These are phyloP conservation scores for Lamprologus lemairii DNA, from an alignment of 2,113 vertebrate genomes.

Conservation along the genomic window DNA sequence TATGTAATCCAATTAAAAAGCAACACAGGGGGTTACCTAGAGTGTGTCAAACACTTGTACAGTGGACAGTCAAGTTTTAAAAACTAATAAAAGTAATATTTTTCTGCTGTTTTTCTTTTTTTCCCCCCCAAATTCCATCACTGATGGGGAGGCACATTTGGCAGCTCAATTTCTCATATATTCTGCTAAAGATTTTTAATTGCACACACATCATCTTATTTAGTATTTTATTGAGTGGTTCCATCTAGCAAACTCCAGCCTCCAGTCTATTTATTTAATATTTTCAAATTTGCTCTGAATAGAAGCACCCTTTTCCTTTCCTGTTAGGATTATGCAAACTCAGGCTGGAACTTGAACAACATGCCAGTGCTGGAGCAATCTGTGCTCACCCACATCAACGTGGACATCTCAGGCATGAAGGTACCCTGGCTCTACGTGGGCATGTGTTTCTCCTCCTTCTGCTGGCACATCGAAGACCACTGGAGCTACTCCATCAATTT, in stretches of 20 bases:
- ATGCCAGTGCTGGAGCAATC: constrained; percentile 98
- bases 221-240: neutral
- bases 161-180: neutral
- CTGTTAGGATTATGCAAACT: constrained; percentile 87
- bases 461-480: constrained; percentile 98
- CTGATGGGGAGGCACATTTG: neutral
- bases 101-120: too few relatives aligned
- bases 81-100: neutral
- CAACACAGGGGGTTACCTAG: neutral
- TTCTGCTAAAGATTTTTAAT: neutral
- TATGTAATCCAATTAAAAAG: neutral
- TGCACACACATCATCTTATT: neutral
- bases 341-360: constrained; percentile 98
- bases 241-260: neutral
- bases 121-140: accelerated
- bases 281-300: neutral
- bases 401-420: constrained; percentile 98
- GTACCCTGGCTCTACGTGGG: constrained; percentile 97
- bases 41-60: neutral
- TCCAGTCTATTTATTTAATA: neutral
- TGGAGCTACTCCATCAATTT: constrained; percentile 99
- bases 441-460: constrained; percentile 98
- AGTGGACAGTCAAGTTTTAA: neutral
- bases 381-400: constrained; percentile 93
- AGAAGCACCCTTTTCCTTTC: neutral